Conservation (phyloP, 2,888 invertebrate species). For the Cryptocheilus praepositus region DNA sequence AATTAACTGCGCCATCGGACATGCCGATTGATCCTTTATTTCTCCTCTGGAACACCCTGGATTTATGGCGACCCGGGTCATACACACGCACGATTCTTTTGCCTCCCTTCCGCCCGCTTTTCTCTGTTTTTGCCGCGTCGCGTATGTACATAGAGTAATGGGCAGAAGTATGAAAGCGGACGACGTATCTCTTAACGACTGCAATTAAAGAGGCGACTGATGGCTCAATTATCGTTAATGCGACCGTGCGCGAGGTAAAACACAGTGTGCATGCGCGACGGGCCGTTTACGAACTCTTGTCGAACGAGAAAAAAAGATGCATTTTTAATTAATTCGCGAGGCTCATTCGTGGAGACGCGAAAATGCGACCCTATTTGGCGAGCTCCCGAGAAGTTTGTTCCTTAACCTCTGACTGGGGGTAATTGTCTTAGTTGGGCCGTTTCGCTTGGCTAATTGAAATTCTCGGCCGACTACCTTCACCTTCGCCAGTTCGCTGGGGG, state of each 20-base stretch:
- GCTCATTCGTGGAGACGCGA: slow-evolving; percentile 65
- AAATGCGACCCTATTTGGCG: slow-evolving; percentile 61
- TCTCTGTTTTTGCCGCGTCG: not conserved
- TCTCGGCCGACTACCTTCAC: slow-evolving; percentile 54
- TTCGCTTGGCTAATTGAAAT: slow-evolving; percentile 59
- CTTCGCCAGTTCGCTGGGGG: slow-evolving; percentile 9
- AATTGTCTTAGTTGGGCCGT: slow-evolving; percentile 65
- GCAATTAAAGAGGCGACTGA: slow-evolving; percentile 57
- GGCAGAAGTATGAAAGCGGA: slow-evolving; percentile 34
- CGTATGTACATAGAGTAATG: not conserved
- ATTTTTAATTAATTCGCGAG: slow-evolving; percentile 64
- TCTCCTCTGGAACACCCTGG: not conserved
- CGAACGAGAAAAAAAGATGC: slow-evolving; percentile 34
- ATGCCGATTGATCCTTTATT: slow-evolving; percentile 18
- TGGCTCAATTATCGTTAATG: slow-evolving; percentile 65
- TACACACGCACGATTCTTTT: not conserved
- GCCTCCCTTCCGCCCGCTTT: too few species aligned
- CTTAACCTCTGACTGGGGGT: slow-evolving; percentile 18
- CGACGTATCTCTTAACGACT: slow-evolving; percentile 45
- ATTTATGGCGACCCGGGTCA: slow-evolving; percentile 1
- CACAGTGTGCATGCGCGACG: slow-evolving; percentile 33
- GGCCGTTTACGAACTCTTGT: not conserved
- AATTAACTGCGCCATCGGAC: slow-evolving; percentile 30
- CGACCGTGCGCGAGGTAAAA: slow-evolving; percentile 29
- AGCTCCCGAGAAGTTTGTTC: slow-evolving; percentile 28